These are phyloP conservation scores for Malacoctenus gilli DNA, from an alignment of 2,797 vertebrate species.

Conservation along the genomic window DNA sequence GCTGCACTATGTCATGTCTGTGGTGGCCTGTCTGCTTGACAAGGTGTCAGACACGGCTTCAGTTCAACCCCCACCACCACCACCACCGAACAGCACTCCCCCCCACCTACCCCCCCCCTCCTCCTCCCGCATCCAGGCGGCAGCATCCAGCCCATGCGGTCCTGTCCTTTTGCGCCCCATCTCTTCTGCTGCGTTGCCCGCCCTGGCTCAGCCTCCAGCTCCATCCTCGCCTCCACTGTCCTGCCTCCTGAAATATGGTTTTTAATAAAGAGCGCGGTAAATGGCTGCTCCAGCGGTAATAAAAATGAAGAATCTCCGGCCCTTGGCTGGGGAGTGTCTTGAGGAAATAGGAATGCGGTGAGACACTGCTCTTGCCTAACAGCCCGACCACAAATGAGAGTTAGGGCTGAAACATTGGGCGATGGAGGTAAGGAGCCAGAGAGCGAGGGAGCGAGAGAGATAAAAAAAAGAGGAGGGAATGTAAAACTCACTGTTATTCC, in stretches of 20 bases:
- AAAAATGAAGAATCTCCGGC: conserved; percentile 79
- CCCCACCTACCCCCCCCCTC: no score
- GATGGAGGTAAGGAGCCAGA: conserved; percentile 20
- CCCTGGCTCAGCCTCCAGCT: conserved; percentile 47
- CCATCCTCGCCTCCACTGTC: conserved; percentile 59
- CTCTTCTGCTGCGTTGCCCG: conserved; percentile 45
- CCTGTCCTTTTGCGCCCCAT: no score
- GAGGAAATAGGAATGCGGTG: conserved; percentile 69
- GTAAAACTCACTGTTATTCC: conserved; percentile 50
- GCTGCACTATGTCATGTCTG: conserved; percentile 79
- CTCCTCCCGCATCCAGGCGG: no score
- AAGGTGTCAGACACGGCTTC: conserved; percentile 75
- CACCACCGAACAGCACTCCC: conserved; percentile 52
- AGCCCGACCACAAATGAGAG: conserved; percentile 51
- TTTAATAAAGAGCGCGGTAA: conserved; percentile 84
- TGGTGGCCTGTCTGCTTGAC: conserved; percentile 74
- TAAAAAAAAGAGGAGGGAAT: conserved; percentile 15
- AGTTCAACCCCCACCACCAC: conserved; percentile 28
- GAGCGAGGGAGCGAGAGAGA: conserved; percentile 38
- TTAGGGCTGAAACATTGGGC: conserved; percentile 20
- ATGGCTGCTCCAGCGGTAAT: conserved; percentile 75
- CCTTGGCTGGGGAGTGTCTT: conserved; percentile 72
- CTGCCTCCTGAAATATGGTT: conserved; percentile 80
- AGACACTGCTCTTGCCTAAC: conserved; percentile 59
- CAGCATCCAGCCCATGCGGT: no score